Percentiles rank a stretch among this genome's conserved stretches.
Evolutionary conservation across 1,140 invertebrate genomes (phyloP).

Genomic region (Frieseomelitta varia): DNA sequence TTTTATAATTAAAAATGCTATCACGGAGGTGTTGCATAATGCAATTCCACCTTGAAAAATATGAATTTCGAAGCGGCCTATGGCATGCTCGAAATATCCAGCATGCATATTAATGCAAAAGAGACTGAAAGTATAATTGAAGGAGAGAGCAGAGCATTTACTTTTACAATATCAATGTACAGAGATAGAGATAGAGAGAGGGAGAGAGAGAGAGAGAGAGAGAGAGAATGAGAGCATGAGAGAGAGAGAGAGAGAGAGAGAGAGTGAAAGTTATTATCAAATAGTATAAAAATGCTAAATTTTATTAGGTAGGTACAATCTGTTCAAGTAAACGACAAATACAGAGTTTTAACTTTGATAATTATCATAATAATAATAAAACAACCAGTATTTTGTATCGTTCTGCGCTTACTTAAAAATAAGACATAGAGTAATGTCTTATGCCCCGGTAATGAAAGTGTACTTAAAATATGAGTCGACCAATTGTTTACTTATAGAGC

Average conservation of each 20-base stretch:
- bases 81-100: slow-evolving; percentile 71
- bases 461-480: slow-evolving; percentile 77
- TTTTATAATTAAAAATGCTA: slow-evolving; percentile 72
- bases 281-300: slow-evolving; percentile 62
- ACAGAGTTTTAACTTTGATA: slow-evolving; percentile 54
- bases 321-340: slow-evolving; percentile 38
- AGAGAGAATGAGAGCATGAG: slow-evolving; percentile 26
- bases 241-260: slow-evolving; percentile 49
- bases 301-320: slow-evolving; percentile 52
- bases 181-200: slow-evolving; percentile 40
- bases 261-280: slow-evolving; percentile 50
- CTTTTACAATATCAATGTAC: slow-evolving; percentile 65
- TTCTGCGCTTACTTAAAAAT: slow-evolving; percentile 78
- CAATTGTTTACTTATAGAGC: slow-evolving; percentile 68
- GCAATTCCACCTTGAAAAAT: slow-evolving; percentile 75
- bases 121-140: slow-evolving; percentile 74
- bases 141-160: slow-evolving; percentile 68
- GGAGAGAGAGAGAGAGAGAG: slow-evolving; percentile 38
- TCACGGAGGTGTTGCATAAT: slow-evolving; percentile 69
- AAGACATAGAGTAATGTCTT: slow-evolving; percentile 70
- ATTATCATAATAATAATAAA: slow-evolving; percentile 64
- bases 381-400: slow-evolving; percentile 79
- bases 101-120: slow-evolving; percentile 73
- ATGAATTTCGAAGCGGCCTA: slow-evolving; percentile 76
- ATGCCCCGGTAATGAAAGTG: slow-evolving; percentile 77